Evolutionary conservation across 2,113 vertebrate species (phyloP).

Genomic region (Hoplias malabaricus): DNA sequence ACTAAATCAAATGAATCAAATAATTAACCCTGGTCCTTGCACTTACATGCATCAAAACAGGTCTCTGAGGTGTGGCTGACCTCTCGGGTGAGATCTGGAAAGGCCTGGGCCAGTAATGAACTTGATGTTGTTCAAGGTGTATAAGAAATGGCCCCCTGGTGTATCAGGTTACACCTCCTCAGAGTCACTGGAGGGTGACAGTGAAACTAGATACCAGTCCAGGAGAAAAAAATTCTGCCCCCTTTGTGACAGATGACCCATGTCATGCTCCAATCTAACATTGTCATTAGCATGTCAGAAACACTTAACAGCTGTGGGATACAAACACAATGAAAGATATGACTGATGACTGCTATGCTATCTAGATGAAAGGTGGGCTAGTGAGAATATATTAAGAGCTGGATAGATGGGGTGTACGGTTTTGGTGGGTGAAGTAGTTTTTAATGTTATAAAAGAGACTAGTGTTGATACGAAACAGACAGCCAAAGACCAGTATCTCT

Average conservation of each 20-base stretch:
- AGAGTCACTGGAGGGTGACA: not conserved
- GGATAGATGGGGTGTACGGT: not conserved
- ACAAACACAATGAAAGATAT: not conserved
- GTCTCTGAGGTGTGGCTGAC: not conserved
- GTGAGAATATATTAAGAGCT: not conserved
- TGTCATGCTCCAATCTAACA: not conserved
- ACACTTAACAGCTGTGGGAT: conserved; percentile 11
- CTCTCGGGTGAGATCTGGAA: not conserved
- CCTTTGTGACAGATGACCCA: not conserved
- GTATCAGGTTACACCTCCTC: not conserved
- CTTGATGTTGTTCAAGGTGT: conserved; percentile 3
- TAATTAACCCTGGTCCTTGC: not conserved
- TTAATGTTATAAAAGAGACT: no score
- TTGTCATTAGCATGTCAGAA: not conserved
- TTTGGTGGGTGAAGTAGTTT: not conserved
- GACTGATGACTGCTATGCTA: not conserved
- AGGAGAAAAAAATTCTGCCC: not conserved
- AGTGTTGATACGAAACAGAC: no score
- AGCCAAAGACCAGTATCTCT: no score
- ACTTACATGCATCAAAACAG: not conserved
- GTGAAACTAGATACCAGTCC: not conserved
- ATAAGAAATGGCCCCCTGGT: not conserved
- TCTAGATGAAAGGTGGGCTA: not conserved
- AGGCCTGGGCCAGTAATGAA: not conserved
- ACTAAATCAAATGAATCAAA: not conserved